Conservation (phyloP, 2,888 invertebrate species). For the Drosophila falleni region DNA sequence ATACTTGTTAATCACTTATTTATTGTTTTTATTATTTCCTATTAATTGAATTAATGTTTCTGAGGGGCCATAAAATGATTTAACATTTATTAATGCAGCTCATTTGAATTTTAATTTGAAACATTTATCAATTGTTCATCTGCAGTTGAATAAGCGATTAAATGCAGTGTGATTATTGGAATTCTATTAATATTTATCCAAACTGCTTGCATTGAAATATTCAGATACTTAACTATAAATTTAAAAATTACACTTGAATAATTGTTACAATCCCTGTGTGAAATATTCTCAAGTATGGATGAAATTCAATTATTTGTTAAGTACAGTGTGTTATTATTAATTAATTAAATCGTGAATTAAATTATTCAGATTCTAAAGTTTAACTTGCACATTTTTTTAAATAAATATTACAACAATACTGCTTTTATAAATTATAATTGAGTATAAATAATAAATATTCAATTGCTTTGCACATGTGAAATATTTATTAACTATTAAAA, state of each 20-base stretch:
- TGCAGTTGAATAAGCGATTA: slow-evolving; percentile 24
- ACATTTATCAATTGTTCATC: slow-evolving; percentile 53
- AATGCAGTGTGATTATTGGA: not conserved
- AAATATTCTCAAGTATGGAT: too few species aligned
- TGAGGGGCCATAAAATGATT: slow-evolving; percentile 17
- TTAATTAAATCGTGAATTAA: not conserved
- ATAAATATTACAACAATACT: not conserved
- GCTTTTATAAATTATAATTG: not conserved
- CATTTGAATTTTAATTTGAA: slow-evolving; percentile 59
- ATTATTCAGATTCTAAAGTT: not conserved
- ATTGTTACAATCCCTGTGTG: not conserved
- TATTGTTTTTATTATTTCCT: slow-evolving; percentile 23
- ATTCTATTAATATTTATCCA: not conserved
- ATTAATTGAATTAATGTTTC: slow-evolving; percentile 29
- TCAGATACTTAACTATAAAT: not conserved
- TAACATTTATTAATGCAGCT: slow-evolving; percentile 40
- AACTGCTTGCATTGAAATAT: not conserved
- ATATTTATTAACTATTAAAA: not conserved
- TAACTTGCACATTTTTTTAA: not conserved
- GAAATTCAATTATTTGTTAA: too few species aligned
- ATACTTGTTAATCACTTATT: slow-evolving; percentile 1
- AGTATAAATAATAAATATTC: not conserved
- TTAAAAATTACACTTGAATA: not conserved
- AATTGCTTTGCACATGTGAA: slow-evolving; percentile 18
- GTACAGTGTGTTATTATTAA: too few species aligned